phyloP scores from a whole-genome alignment of 2,797 vertebrate species.

The Hoplostethus atlanticus region DNA sequence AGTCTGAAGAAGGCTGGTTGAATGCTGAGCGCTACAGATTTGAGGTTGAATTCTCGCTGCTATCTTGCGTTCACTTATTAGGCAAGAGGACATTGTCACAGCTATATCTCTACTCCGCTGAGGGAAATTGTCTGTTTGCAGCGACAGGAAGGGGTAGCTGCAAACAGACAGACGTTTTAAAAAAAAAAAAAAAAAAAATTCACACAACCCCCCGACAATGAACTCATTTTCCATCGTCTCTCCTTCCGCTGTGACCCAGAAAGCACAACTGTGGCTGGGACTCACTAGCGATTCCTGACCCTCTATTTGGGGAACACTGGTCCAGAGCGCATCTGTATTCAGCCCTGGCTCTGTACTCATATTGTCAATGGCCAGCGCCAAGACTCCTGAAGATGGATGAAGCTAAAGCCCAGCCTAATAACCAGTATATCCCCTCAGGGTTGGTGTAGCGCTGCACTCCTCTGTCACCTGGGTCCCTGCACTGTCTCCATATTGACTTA shows the following conservation, averaged over 20 bases:
- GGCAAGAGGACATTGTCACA: background rate
- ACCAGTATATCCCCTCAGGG: constrained; percentile 71
- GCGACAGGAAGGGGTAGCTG: constrained; percentile 2
- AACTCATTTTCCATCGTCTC: constrained; percentile 54
- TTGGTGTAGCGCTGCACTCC: constrained; percentile 57
- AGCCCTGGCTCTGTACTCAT: constrained; percentile 52
- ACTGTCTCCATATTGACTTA: constrained; percentile 74
- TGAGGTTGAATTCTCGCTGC: too few species aligned
- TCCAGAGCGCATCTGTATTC: constrained; percentile 79
- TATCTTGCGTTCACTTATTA: background rate
- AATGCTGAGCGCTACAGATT: background rate
- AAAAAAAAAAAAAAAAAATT: constrained; percentile 19
- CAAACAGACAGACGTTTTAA: constrained; percentile 2
- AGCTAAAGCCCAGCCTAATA: constrained; percentile 73
- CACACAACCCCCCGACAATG: constrained; percentile 10
- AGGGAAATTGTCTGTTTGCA: too few species aligned
- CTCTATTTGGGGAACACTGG: constrained; percentile 67
- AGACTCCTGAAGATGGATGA: constrained; percentile 80
- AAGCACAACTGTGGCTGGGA: constrained; percentile 44
- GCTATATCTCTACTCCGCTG: too few species aligned
- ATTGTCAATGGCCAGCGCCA: constrained; percentile 70
- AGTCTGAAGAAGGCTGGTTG: background rate
- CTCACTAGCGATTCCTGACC: constrained; percentile 57
- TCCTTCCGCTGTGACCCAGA: constrained; percentile 72
- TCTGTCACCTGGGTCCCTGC: constrained; percentile 68